Conservation (phyloP, 2,888 invertebrate species). For the Rotaria socialis region DNA sequence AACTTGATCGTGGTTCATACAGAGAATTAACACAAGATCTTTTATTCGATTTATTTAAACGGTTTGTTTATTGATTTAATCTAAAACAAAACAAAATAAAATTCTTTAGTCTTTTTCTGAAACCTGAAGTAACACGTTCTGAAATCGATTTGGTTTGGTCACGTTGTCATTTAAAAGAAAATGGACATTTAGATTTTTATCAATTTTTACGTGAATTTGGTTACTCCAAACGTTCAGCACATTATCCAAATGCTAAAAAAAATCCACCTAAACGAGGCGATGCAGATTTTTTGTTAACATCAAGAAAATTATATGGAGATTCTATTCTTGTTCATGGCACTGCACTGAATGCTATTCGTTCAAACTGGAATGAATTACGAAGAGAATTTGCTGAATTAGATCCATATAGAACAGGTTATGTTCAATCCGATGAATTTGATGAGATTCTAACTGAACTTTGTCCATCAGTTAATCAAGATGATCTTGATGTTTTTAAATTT, state of each 20-base stretch:
- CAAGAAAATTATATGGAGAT: slow-evolving; percentile 58
- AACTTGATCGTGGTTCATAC: slow-evolving; percentile 56
- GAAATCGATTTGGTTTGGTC: slow-evolving; percentile 58
- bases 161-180: slow-evolving; percentile 57
- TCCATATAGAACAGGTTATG: slow-evolving; percentile 55
- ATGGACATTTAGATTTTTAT: slow-evolving; percentile 55
- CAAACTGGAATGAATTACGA: slow-evolving; percentile 51
- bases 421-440: slow-evolving; percentile 55
- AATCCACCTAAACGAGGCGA: slow-evolving; percentile 57
- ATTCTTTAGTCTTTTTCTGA: slow-evolving; percentile 49
- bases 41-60: slow-evolving; percentile 36
- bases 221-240: slow-evolving; percentile 55
- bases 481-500: slow-evolving; percentile 52
- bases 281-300: slow-evolving; percentile 56
- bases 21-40: slow-evolving; percentile 55
- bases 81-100: background rate
- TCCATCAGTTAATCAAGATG: slow-evolving; percentile 55
- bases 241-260: slow-evolving; percentile 58
- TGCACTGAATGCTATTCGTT: background rate
- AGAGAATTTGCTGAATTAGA: slow-evolving; percentile 58
- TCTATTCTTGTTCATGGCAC: slow-evolving; percentile 57
- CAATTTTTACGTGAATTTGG: slow-evolving; percentile 59
- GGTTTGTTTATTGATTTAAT: background rate
- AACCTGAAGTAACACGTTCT: slow-evolving; percentile 55
- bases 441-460: slow-evolving; percentile 57